Evolutionary conservation across 30 jellyfish, hydroid and myxozoan species (phyloP), one percentile per base, ranked within the genome.

Genomic region (Calvadosia cruxmelitensis): DNA sequence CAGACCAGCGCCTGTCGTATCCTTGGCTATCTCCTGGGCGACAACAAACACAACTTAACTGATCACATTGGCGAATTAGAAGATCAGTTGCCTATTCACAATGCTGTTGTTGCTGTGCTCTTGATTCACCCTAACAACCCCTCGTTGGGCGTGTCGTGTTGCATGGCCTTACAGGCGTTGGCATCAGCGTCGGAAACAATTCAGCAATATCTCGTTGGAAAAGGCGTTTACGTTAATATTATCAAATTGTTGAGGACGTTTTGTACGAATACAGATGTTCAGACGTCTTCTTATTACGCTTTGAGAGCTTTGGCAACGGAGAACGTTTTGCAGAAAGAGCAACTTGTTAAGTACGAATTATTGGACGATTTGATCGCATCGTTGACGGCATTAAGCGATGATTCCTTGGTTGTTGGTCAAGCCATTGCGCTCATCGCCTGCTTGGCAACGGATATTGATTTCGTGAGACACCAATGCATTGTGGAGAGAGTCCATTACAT

Each of bases 1-100:
- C 98, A 89, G 50, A 83, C 77, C 34, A 84, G 80, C 0, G 94
- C 91, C 2, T 89, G 98, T 81, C 48, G 84, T 15, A 78, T 92
- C 1, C 77, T 81, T 1, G 49, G 79, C 67, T 30, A 76, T 25
- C 76, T 92, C 13, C 66, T 89, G n/a, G 74, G 68, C 75, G 84
- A 86, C 10, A 26, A 73, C 48, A 73, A 64, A 29, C 78, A 53
- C 23, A 49, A 66, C 29, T 27, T 69, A 33, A 20, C 57, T 42
- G 15, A 42, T 5, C 10, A 20, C 20, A 89, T 89, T 12, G 98
- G 98, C 29, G 98, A 89, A 74, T 91, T 69, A 20, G 90, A 78
- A 20, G 80, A 69, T 24, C 82, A 78, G 3, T 34, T 73, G 64
- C 82, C 98, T 33, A 10, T 89, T 2, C 98, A 89, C 61, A 77